A percentile compares a stretch with the other conserved stretches of the same genome.
phyloP scores from a whole-genome alignment of 2,797 vertebrate genomes.

The Gymnopithys bicolor region DNA sequence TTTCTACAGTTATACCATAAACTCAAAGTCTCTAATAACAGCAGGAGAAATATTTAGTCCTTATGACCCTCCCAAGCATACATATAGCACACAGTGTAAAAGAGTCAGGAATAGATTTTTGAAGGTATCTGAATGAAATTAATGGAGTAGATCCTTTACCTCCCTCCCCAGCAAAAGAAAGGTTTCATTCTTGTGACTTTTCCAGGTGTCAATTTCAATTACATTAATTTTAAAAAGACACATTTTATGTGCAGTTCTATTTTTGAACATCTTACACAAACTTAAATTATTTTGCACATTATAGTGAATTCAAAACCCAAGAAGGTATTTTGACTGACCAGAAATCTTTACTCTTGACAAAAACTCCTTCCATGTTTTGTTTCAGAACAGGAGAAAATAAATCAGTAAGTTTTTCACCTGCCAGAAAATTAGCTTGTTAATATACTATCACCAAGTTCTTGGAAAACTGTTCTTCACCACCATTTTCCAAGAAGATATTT shows the following conservation, averaged over 20 bases:
- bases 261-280: neutral
- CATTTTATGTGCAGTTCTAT: neutral
- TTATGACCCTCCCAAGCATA: neutral
- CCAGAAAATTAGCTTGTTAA: neutral
- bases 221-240: neutral
- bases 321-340: neutral
- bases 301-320: neutral
- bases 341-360: neutral
- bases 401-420: neutral
- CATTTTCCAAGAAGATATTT: neutral
- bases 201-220: neutral
- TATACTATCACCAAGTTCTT: neutral
- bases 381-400: neutral
- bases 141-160: neutral
- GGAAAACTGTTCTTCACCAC: neutral
- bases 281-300: neutral
- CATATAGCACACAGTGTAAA: neutral
- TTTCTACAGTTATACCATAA: neutral
- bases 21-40: neutral
- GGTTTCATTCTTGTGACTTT: neutral
- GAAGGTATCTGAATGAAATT: neutral
- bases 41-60: neutral
- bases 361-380: neutral
- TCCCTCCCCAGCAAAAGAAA: no score
- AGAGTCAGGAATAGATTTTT: neutral